These are phyloP conservation scores for Lobophora halterata DNA, from an alignment of 2,888 invertebrate genomes.

Conservation along the genomic window DNA sequence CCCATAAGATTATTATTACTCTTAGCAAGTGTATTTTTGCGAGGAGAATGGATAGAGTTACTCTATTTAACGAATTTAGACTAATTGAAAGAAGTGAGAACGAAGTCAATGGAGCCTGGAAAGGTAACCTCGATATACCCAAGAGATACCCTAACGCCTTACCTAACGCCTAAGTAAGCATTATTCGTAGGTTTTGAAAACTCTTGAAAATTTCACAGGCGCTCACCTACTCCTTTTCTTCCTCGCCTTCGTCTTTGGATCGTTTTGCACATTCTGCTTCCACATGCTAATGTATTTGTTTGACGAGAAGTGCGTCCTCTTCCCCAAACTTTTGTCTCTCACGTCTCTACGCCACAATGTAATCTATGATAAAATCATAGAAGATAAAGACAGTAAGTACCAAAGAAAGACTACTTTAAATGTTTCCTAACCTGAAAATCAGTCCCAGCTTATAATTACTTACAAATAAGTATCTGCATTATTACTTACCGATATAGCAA, in stretches of 20 bases:
- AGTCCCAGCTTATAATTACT: too few species aligned
- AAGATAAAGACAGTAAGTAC: slow-evolving; percentile 35
- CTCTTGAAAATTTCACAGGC: slow-evolving; percentile 41
- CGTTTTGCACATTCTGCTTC: slow-evolving; percentile 72
- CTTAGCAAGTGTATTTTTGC: neutral
- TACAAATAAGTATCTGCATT: too few species aligned
- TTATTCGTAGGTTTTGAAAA: neutral
- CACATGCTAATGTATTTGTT: slow-evolving; percentile 73
- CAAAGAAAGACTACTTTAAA: too few species aligned
- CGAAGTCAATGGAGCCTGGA: slow-evolving; percentile 63
- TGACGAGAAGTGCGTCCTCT: slow-evolving; percentile 70
- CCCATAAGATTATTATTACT: too few species aligned
- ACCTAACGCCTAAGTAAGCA: too few species aligned
- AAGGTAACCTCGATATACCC: slow-evolving; percentile 41
- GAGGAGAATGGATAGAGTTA: slow-evolving; percentile 39
- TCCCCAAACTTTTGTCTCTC: slow-evolving; percentile 61
- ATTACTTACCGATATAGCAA: too few species aligned
- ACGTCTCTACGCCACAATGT: slow-evolving; percentile 48
- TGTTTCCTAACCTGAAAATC: too few species aligned
- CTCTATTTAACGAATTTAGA: slow-evolving; percentile 54
- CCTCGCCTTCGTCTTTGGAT: slow-evolving; percentile 69
- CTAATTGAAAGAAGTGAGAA: slow-evolving; percentile 58
- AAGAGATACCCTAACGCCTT: neutral
- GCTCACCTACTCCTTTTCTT: slow-evolving; percentile 67
- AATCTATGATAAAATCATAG: slow-evolving; percentile 58